These are phyloP conservation scores for Sinotaia quadrata DNA, from an alignment of 2,888 invertebrate genomes.

Conservation along the genomic window DNA sequence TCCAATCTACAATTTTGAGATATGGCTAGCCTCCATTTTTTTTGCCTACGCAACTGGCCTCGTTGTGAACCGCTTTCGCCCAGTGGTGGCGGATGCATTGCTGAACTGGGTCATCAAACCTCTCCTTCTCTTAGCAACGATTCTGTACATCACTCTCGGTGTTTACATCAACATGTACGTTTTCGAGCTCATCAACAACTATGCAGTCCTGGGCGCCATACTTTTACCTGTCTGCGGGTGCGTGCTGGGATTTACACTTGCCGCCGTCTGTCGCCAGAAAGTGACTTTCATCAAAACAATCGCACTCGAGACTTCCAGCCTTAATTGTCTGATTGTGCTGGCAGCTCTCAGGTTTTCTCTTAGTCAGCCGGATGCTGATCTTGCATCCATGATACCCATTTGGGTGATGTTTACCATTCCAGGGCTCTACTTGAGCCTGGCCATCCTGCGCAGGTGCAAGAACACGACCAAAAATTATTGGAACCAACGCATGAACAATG, in stretches of 20 bases:
- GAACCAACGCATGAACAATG: slow-evolving; percentile 53
- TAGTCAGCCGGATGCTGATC: slow-evolving; percentile 63
- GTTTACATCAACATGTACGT: slow-evolving; percentile 71
- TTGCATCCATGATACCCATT: slow-evolving; percentile 67
- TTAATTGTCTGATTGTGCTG: slow-evolving; percentile 67
- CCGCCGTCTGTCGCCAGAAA: slow-evolving; percentile 60
- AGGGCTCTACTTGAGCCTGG: slow-evolving; percentile 59
- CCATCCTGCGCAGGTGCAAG: slow-evolving; percentile 51
- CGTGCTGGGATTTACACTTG: slow-evolving; percentile 54
- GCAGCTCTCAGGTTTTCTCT: slow-evolving; percentile 66
- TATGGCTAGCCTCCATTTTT: slow-evolving; percentile 66
- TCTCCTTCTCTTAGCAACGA: slow-evolving; percentile 66
- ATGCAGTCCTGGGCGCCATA: slow-evolving; percentile 56
- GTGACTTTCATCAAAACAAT: slow-evolving; percentile 60
- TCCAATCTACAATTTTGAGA: slow-evolving; percentile 63
- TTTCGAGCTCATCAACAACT: slow-evolving; percentile 61
- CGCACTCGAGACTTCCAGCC: slow-evolving; percentile 66
- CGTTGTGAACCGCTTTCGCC: slow-evolving; percentile 59
- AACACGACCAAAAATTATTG: slow-evolving; percentile 49
- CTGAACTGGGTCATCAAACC: slow-evolving; percentile 71
- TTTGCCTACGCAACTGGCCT: slow-evolving; percentile 65
- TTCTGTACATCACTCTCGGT: slow-evolving; percentile 70
- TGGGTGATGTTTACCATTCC: slow-evolving; percentile 69
- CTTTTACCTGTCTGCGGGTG: slow-evolving; percentile 61
- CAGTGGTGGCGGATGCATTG: slow-evolving; percentile 63